Conservation (phyloP, 2,113 vertebrate genomes). For the Psophia crepitans region DNA sequence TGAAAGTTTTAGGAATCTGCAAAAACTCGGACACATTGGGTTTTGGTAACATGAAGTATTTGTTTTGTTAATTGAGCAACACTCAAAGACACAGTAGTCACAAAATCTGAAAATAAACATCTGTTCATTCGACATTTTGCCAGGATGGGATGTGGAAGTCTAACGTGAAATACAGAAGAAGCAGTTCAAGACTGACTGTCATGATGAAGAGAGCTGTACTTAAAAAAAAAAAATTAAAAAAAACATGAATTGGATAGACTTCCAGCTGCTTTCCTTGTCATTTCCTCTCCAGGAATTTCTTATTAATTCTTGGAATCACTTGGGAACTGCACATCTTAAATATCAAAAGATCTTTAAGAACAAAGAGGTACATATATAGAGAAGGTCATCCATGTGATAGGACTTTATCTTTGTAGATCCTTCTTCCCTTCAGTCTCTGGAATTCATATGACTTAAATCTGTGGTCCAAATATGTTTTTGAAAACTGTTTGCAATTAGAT, state of each 20-base stretch:
- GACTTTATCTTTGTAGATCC: neutral
- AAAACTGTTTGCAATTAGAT: constrained; percentile 56
- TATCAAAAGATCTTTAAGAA: constrained; percentile 19
- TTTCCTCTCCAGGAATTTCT: constrained; percentile 49
- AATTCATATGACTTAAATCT: constrained; percentile 43
- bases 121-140: neutral
- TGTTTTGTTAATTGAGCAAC: neutral
- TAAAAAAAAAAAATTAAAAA: neutral
- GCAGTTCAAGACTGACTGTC: neutral
- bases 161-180: neutral
- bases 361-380: constrained; percentile 6
- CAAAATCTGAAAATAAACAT: neutral
- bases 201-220: neutral
- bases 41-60: neutral
- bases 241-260: neutral
- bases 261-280: constrained; percentile 32
- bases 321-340: neutral
- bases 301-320: constrained; percentile 31
- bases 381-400: constrained; percentile 12
- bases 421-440: neutral
- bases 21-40: neutral
- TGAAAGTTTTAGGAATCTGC: neutral
- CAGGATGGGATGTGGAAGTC: neutral
- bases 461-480: neutral
- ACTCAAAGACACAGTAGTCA: neutral